Base-by-base conservation (phyloP, 92 coral and sea anemone species). In the Phenganax subtilis region DNA sequence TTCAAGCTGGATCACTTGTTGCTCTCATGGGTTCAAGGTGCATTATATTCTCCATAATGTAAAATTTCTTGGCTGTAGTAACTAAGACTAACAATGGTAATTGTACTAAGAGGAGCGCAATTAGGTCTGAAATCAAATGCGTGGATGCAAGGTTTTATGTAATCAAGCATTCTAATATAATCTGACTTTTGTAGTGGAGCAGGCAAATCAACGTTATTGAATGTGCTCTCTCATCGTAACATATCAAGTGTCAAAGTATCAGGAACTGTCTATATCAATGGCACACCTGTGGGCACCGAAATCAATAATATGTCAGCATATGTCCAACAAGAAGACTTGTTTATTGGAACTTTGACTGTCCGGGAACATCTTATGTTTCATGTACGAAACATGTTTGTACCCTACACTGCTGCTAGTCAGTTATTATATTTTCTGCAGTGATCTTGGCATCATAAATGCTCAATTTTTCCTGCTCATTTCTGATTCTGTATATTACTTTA, bases 21-120 rank as follows among this genome's bases (percentile, higher is more conserved):
- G 97, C 97, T 60, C 89, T 92, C 56, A 92, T 92, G 97, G 97
- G 97, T 54, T 93, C 94, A 7, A 92, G 97, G 97, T 90, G 67
- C 55, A 53, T 51, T 27, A 3, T 5, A 10, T 70, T 51, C 52
- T 30, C 28, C 81, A 7, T 3, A 20, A 9, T 25, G 0, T 51
- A 6, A 47, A 6, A 47, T 71, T 7, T 67, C 77, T 27, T 8
- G 9, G 52, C 47, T 37, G 5, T 37, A 37, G 47, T 37, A 37
- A 37, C 47, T 37, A 37, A 37, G 47, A 37, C 5, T 37, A 20
- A 20, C 25, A 20, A 20, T 20, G 25, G 25, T 20, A 20, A 20
- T 20, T 20, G 25, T 20, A 20, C 25, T 20, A 20, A 20, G 25
- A 20, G 25, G 25, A 20, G 25, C 25, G 25, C 25, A 20, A 20